These are phyloP conservation scores for Dendrocincla fuliginosa DNA, from an alignment of 2,797 vertebrate genomes.

Conservation along the genomic window DNA sequence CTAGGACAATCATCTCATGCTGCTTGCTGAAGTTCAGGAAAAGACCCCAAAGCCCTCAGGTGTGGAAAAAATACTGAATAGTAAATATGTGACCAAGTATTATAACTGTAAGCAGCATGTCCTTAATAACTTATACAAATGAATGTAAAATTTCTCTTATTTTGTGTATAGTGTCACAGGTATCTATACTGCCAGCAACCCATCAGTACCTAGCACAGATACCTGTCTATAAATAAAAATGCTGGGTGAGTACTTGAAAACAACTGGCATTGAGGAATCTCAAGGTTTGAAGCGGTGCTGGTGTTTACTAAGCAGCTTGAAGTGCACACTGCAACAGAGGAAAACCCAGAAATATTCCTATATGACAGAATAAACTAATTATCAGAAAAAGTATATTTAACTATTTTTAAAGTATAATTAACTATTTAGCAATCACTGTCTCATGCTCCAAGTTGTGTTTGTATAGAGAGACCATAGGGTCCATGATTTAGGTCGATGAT, in stretches of 20 bases:
- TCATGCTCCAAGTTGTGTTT: background rate
- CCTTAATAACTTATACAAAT: background rate
- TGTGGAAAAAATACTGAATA: background rate
- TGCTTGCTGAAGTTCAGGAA: background rate
- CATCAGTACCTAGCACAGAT: background rate
- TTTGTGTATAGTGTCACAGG: background rate
- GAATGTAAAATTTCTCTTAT: background rate
- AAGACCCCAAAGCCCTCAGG: fast-evolving
- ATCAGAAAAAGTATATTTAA: background rate
- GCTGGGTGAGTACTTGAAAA: background rate
- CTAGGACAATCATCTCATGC: background rate
- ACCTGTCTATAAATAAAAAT: background rate
- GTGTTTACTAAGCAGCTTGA: background rate
- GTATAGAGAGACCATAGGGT: background rate
- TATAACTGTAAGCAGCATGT: background rate
- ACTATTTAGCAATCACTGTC: background rate
- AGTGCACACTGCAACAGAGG: fast-evolving
- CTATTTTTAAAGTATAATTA: background rate
- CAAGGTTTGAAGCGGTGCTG: background rate
- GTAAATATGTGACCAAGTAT: background rate
- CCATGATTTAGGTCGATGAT: too few species aligned
- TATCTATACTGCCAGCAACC: background rate
- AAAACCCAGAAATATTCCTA: background rate
- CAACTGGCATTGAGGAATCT: background rate
- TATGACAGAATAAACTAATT: background rate